Evolutionary conservation across 2,797 vertebrate species (phyloP), one percentile per base, ranked within the genome.

Genomic region (Salmo trutta): DNA sequence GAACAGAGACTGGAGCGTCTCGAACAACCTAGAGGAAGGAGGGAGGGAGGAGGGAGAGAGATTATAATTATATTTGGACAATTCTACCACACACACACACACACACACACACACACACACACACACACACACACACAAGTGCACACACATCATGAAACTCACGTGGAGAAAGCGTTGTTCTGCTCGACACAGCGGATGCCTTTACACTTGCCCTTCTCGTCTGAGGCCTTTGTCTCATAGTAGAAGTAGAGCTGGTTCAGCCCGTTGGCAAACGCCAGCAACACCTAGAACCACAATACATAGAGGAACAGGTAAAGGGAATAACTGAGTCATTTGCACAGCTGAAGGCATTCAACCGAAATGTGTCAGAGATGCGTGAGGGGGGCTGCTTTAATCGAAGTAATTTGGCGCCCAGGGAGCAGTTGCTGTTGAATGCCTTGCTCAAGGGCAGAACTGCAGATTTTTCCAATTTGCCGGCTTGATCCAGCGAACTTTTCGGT

Each of bases 141-240:
- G 29, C 71, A 64, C 24, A 68, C 15, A 73, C 24, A 54, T 17
- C 31, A 16, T 66, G 56, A 71, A 80, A 96, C 98, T 98, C 93
- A 99, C 98, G 98, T 99, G 81, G 97, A 98, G 91, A 99, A 99
- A 17, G 98, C 98, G 47, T 99, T 99, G 81, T 99, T 99, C 91
- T 99, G 98, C 79, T 97, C 96, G 86, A 96, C 94, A 83, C 98
- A 99, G 65, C 98, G 93, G 84, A 99, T 99, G 75, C 98, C 98
- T 89, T 98, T 98, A 92, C 98, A 99, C 72, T 90, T 94, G 4
- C 73, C 88, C 74, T 27, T 88, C 64, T 90, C 84, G 12, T 91
- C 90, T 51, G 94, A 92, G 1, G 94, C 93, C n/a, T 91, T 91
- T 17, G 93, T 94, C 86, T 99, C 96, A 6, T 99, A 99, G 90